Conservation (phyloP, 1,140 invertebrate species). For the Oryctes rhinoceros region DNA sequence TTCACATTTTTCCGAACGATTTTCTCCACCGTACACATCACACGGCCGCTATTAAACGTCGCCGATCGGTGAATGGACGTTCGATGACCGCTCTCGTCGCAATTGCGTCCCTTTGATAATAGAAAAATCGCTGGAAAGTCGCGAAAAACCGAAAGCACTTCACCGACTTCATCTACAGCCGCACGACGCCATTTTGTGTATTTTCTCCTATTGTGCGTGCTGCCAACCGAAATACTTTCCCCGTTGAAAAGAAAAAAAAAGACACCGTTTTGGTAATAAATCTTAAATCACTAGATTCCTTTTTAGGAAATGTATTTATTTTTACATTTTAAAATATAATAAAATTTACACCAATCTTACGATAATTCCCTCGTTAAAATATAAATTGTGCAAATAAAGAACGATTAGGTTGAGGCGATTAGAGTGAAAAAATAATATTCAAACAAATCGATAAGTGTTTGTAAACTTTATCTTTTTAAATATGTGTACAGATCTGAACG, state of each 20-base stretch:
- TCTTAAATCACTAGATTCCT: not conserved
- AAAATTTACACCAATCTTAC: no score
- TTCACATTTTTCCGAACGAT: constrained; percentile 49
- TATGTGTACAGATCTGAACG: not conserved
- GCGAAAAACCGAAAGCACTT: constrained; percentile 44
- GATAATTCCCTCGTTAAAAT: no score
- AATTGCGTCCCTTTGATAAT: constrained; percentile 38
- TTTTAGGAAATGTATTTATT: not conserved
- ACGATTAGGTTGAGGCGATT: no score
- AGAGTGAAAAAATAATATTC: no score
- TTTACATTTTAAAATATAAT: no score
- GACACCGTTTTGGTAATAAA: not conserved
- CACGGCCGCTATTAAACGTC: not conserved
- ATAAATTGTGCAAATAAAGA: no score
- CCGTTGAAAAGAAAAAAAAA: not conserved
- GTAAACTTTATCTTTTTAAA: not conserved
- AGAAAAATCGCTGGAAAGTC: constrained; percentile 44
- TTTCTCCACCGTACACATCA: constrained; percentile 36
- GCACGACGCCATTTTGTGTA: constrained; percentile 47
- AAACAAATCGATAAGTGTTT: not conserved
- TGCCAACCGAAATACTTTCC: constrained; percentile 37
- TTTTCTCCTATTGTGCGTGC: constrained; percentile 23
- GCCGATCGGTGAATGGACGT: not conserved
- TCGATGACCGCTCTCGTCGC: not conserved
- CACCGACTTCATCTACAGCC: constrained; percentile 41